Evolutionary conservation across 2,888 invertebrate genomes (phyloP), one percentile per base, ranked within the genome.

Genomic region (Corbicula japonica): DNA sequence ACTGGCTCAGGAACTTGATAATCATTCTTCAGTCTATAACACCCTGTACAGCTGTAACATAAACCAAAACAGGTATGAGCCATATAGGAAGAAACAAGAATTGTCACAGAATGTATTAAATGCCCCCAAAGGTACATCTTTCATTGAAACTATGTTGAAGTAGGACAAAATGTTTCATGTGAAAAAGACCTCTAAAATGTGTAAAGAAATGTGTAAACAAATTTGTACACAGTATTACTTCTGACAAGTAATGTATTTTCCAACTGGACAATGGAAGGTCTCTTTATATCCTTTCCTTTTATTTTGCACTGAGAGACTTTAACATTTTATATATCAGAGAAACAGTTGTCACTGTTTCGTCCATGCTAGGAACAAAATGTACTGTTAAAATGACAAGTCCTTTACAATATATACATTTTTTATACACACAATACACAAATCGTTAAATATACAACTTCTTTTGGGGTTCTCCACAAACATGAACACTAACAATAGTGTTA

Each of bases 1-100:
- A n/a, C n/a, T n/a, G n/a, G n/a, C n/a, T n/a, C n/a, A n/a, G n/a
- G n/a, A n/a, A n/a, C n/a, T n/a, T n/a, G n/a, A n/a, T n/a, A 41
- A 41, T 41, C 10, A 15, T 12, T 41, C 15, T 41, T 58, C 35
- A 58, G 21, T 58, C 58, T 21, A 58, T 5, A 18, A 58, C 30
- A 4, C 58, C 58, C 30, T 58, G 58, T 21, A 58, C 35, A 35
- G 58, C 58, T 58, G 58, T 34, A 28, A 28, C 34, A 58, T 3
- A 58, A n/a, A 58, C 15, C 12, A 5, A 35, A 12, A 52, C 12
- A 21, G 4, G 4, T 52, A 6, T n/a, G 3, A 23, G 4, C 26
- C 21, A 52, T 15, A 26, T 15, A 21, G 15, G 26, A n/a, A 3
- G 23, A 28, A 8, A 52, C 15, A 52, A 4, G 28, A 23, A 52